Conservation (phyloP, 2,888 invertebrate genomes). For the Epinotia ramella region DNA sequence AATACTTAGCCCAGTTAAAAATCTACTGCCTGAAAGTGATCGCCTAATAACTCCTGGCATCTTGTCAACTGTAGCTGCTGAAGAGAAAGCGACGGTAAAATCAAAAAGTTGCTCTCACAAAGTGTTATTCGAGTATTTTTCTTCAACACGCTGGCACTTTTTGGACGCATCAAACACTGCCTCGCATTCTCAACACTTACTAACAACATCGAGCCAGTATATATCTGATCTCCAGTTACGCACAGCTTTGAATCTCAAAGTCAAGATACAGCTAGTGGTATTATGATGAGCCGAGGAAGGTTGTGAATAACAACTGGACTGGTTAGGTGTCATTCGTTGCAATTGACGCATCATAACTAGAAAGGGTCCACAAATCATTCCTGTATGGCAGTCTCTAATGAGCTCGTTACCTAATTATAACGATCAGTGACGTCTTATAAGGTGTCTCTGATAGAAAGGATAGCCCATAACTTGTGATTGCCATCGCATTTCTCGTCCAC, state of each 20-base stretch:
- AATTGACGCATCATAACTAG: constrained; percentile 25
- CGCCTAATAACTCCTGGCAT: neutral
- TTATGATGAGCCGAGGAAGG: neutral
- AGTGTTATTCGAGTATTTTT: neutral
- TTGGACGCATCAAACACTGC: neutral
- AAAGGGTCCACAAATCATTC: constrained; percentile 37
- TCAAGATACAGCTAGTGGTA: neutral
- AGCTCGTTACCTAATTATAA: constrained; percentile 35
- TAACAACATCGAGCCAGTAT: neutral
- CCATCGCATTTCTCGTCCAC: constrained; percentile 65
- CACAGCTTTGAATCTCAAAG: neutral
- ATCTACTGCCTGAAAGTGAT: neutral
- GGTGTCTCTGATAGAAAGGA: constrained; percentile 51
- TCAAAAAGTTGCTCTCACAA: constrained; percentile 11
- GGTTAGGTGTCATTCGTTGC: constrained; percentile 1
- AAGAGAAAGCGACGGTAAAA: constrained; percentile 1
- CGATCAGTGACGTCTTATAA: constrained; percentile 24
- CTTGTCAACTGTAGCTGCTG: neutral
- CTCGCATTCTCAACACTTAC: neutral
- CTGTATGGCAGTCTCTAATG: constrained; percentile 35
- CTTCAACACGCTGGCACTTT: constrained; percentile 5
- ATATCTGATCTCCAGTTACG: neutral
- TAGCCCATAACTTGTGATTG: constrained; percentile 63
- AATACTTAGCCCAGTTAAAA: no score
- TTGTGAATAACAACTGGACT: neutral